Conservation (phyloP, 2,113 vertebrate species). For the Megaceryle torquata region DNA sequence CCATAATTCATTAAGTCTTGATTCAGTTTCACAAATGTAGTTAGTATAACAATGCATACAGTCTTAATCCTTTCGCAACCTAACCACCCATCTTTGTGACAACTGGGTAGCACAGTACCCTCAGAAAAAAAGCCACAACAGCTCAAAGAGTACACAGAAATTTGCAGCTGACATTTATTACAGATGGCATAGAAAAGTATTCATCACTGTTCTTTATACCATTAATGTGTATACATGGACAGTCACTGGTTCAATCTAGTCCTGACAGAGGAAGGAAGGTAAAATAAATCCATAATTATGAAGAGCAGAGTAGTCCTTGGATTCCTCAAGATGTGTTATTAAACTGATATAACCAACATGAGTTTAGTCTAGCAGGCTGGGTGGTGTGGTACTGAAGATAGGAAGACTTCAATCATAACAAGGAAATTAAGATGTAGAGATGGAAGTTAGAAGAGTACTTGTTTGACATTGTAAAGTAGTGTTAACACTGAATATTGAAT, state of each 20-base stretch:
- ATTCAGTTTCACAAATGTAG: slow-evolving; percentile 43
- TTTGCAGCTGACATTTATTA: neutral
- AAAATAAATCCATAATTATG: neutral
- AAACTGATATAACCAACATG: neutral
- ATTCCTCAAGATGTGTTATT: neutral
- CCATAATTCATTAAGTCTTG: slow-evolving; percentile 27
- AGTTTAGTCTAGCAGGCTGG: neutral
- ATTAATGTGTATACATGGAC: neutral
- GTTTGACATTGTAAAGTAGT: neutral
- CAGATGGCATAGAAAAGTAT: neutral
- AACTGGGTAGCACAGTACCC: neutral
- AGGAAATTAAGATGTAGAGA: neutral
- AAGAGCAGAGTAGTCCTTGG: neutral
- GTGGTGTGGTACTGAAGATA: neutral
- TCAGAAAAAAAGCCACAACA: neutral
- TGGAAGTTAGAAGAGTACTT: neutral
- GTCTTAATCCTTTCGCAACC: slow-evolving; percentile 2
- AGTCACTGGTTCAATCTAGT: neutral
- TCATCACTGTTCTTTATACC: neutral
- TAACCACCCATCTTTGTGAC: slow-evolving; percentile 19
- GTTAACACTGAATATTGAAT: neutral
- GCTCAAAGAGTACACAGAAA: neutral
- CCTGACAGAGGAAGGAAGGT: neutral
- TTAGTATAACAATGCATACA: slow-evolving; percentile 37
- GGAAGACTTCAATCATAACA: neutral